phyloP scores from a whole-genome alignment of 2,888 invertebrate genomes.

The Schrankia costaestrigalis region DNA sequence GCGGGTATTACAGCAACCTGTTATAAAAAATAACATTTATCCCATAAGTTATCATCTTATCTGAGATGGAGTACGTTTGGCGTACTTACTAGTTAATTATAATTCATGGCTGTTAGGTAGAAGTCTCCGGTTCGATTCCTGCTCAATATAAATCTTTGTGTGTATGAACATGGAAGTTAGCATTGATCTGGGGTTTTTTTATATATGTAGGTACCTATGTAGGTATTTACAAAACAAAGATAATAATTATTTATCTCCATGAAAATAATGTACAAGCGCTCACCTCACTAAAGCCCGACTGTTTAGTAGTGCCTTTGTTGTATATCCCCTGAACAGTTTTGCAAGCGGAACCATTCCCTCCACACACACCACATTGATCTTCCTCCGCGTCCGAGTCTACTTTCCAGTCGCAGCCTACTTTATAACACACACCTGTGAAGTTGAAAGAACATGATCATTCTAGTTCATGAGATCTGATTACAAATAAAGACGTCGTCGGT shows the following conservation, averaged over 20 bases:
- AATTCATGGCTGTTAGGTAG: no score
- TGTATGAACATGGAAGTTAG: no score
- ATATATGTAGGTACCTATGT: neutral
- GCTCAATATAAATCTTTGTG: no score
- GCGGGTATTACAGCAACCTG: slow-evolving; percentile 88
- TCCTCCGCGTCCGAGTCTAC: slow-evolving; percentile 89
- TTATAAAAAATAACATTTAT: neutral
- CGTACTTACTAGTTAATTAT: no score
- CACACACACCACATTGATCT: slow-evolving; percentile 92
- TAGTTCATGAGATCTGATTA: no score
- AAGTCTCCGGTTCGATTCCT: no score
- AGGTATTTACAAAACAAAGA: no score
- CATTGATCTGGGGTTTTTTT: no score
- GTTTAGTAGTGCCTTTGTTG: slow-evolving; percentile 82
- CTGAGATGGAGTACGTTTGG: neutral
- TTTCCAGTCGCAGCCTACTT: slow-evolving; percentile 95
- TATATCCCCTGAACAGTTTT: slow-evolving; percentile 87
- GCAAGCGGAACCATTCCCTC: slow-evolving; percentile 91
- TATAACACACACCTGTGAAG: slow-evolving; percentile 81
- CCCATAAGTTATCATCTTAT: neutral
- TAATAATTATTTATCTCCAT: no score
- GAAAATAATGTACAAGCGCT: slow-evolving; percentile 11
- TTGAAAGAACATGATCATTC: no score
- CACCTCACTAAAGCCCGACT: slow-evolving; percentile 80
- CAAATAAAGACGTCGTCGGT: no score